Base-by-base conservation (phyloP, 2,888 invertebrate species). In the Buathra laborator region DNA sequence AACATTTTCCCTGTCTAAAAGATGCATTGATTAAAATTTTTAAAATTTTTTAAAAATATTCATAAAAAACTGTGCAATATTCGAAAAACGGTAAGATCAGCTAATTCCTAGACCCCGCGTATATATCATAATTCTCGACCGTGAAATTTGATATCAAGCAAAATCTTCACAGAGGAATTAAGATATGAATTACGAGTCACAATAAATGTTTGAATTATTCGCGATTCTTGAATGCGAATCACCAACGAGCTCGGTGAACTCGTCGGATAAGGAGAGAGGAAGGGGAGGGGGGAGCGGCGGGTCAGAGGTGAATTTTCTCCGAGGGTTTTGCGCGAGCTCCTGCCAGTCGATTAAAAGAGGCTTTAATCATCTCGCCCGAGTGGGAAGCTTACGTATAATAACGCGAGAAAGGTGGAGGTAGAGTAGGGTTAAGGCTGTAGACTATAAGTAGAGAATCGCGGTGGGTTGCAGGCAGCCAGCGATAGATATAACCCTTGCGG, bases 271-370 rank as follows among this genome's bases (percentile, higher is more conserved):
- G 59, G 67, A 37, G 70, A 51, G 83, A 88, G 85, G 79, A 79
- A 82, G 74, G 82, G 70, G 64, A n/a, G 43, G 51, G n/a, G 9
- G 81, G 66, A 51, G 32, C n/a, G 77, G 16, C 6, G 81, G 88
- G 88, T 87, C 85, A 88, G 72, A 88, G 88, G 88, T 88, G 85
- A 86, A 87, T 88, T 87, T 88, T 88, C 88, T 88, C 86, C 79
- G 66, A 68, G 83, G 79, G 68, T 83, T 83, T 85, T 85, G 85
- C 81, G 74, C 81, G 74, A 81, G 48, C 79, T 79, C 85, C 87
- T 86, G 88, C 88, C 84, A 86, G 86, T 87, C 88, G 88, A 88
- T 88, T 88, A 88, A 87, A 88, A 88, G 87, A 88, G 87, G 84
- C 85, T 88, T 88, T 88, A 88, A 88, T 88, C 88, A 88, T 88